A percentile compares a stretch with the other conserved stretches of the same genome.
Evolutionary conservation across 2,113 vertebrate genomes (phyloP).

Genomic region (Poeciliopsis prolifica): DNA sequence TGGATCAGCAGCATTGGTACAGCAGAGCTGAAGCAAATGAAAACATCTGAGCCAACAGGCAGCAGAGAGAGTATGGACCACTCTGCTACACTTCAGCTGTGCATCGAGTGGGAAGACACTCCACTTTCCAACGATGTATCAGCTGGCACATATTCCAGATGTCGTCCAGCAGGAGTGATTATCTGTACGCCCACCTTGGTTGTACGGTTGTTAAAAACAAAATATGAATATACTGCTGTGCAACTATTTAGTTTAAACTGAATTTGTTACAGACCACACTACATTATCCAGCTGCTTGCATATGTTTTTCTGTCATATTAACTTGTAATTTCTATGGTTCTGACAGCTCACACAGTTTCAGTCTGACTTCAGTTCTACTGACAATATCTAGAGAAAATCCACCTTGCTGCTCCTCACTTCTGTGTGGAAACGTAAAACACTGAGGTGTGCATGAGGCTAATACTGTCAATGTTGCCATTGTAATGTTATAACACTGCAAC

Average conservation of each 20-base stretch:
- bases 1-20: too few relatives aligned
- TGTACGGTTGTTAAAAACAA: constrained; percentile 1
- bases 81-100: background rate
- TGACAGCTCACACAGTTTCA: background rate
- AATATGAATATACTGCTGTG: background rate
- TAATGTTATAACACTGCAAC: background rate
- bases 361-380: background rate
- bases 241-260: background rate
- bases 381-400: too few relatives aligned
- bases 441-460: too few relatives aligned
- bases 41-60: background rate
- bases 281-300: background rate
- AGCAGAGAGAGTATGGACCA: background rate
- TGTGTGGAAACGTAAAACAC: too few relatives aligned
- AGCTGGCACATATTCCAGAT: background rate
- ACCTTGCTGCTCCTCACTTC: background rate
- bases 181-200: background rate
- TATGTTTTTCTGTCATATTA: background rate
- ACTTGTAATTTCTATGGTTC: background rate
- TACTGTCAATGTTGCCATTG: background rate
- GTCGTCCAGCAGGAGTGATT: background rate
- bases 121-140: background rate
- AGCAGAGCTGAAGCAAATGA: background rate
- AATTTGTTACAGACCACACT: background rate
- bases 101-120: background rate